Evolutionary conservation across 2,888 invertebrate species (phyloP).

Genomic region (Actias luna): DNA sequence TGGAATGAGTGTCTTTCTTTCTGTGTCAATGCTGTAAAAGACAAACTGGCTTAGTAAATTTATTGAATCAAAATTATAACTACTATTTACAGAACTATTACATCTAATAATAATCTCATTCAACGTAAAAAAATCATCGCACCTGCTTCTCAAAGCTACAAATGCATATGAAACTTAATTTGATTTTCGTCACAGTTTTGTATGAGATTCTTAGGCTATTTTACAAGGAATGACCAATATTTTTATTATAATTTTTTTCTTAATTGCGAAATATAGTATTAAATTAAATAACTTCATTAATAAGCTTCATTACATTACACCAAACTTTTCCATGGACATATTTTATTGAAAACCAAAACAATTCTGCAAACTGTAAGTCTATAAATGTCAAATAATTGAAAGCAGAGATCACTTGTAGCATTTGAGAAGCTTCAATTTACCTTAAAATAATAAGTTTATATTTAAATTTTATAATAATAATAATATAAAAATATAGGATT

Average conservation of each 20-base stretch:
- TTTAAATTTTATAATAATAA: slow-evolving; percentile 63
- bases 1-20: slow-evolving; percentile 30
- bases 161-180: slow-evolving; percentile 23
- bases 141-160: slow-evolving; percentile 63
- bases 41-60: slow-evolving; percentile 50
- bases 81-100: slow-evolving; percentile 72
- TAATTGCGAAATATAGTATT: neutral
- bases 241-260: neutral
- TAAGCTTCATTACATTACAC: neutral
- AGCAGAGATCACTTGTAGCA: slow-evolving; percentile 45
- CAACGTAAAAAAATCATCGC: slow-evolving; percentile 57
- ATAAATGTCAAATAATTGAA: neutral
- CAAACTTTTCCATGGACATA: neutral
- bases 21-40: slow-evolving; percentile 48
- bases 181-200: slow-evolving; percentile 10
- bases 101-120: slow-evolving; percentile 76
- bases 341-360: neutral
- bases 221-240: slow-evolving; percentile 23
- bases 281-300: neutral
- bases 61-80: slow-evolving; percentile 56
- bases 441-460: slow-evolving; percentile 59
- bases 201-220: slow-evolving; percentile 49
- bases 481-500: slow-evolving; percentile 78
- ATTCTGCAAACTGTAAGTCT: neutral
- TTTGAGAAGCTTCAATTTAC: slow-evolving; percentile 62